These are phyloP conservation scores for Piprites chloris DNA, from an alignment of 2,113 vertebrate species.

Conservation along the genomic window DNA sequence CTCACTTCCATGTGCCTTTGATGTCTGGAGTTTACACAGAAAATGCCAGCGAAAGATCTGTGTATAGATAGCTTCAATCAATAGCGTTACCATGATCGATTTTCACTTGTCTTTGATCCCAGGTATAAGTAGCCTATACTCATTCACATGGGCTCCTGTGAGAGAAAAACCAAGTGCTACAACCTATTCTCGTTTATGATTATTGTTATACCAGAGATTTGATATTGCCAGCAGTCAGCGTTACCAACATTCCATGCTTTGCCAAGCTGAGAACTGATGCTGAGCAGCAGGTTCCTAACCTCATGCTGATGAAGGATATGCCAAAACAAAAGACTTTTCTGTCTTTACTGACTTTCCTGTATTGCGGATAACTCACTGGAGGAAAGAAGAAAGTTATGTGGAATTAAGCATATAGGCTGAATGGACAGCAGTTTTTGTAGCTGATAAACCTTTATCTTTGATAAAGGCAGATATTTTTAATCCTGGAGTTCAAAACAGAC, in stretches of 20 bases:
- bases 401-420: neutral
- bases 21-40: neutral
- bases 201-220: neutral
- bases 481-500: neutral
- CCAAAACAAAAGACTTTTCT: neutral
- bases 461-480: constrained; percentile 18
- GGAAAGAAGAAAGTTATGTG: neutral
- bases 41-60: neutral
- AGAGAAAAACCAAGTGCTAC: neutral
- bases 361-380: neutral
- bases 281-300: neutral
- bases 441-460: neutral
- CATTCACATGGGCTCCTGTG: neutral
- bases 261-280: neutral
- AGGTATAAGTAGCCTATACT: neutral
- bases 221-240: neutral
- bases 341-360: neutral
- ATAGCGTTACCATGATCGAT: neutral
- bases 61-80: neutral
- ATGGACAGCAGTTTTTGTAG: neutral
- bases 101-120: neutral
- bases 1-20: neutral
- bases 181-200: neutral
- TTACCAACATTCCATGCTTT: neutral
- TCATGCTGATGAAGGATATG: neutral